These are phyloP conservation scores for Glandiceps talaboti DNA, from an alignment of 53 echinoderm and acorn worm genomes.

Conservation along the genomic window DNA sequence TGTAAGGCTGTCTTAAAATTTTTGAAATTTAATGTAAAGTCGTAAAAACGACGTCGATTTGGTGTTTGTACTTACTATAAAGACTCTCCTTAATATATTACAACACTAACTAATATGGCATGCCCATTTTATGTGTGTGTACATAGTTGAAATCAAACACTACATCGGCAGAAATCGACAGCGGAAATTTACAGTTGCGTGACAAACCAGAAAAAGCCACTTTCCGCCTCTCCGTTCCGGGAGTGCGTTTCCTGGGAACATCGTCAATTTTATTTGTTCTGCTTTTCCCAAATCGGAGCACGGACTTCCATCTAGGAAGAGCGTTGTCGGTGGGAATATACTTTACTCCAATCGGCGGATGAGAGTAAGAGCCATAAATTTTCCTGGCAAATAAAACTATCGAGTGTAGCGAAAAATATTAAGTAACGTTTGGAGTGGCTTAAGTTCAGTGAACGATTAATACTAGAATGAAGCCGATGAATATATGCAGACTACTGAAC, in stretches of 20 bases:
- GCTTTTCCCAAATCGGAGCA: neutral
- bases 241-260: neutral
- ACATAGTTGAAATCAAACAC: neutral
- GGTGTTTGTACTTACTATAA: no score
- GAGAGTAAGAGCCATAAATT: neutral
- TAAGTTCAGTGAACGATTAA: no score
- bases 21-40: no score
- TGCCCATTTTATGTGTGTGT: neutral
- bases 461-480: no score
- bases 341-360: neutral
- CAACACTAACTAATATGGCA: neutral
- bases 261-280: neutral
- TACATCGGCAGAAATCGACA: neutral
- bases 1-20: no score
- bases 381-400: no score
- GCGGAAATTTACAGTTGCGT: neutral
- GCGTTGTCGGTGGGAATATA: neutral
- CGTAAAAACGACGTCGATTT: no score
- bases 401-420: no score
- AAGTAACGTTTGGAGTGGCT: no score
- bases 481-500: no score
- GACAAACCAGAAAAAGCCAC: neutral
- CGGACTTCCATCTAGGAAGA: neutral
- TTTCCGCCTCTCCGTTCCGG: neutral
- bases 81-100: no score